Evolutionary conservation across 2,113 vertebrate species (phyloP), one percentile per base, ranked within the genome.

Genomic region (Perccottus glenii): DNA sequence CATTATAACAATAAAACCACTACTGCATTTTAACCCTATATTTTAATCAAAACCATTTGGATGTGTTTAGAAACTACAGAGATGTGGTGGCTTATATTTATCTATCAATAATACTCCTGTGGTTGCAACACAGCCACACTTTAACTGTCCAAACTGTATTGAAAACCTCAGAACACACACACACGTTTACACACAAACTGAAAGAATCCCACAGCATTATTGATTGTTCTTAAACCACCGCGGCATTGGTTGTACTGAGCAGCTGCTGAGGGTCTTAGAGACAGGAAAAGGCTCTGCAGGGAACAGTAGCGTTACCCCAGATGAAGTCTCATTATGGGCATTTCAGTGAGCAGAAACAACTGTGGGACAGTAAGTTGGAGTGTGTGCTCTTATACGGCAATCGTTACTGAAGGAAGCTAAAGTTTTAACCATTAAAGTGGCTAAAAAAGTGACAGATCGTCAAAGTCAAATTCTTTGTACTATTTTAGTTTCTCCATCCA

Each of bases 301-400:
- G 77, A 85, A 65, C 67, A 49, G 77, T 70, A 67, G 66, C 52
- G 77, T 86, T 83, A 85, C 85, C 83, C 86, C 79, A 45, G 82
- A 86, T 70, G 56, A 73, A 85, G 85, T 80, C 89, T 84, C 75
- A 87, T 91, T 80, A 84, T 55, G 67, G 64, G 65, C 15, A 76
- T 77, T 81, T 75, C 70, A 84, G 75, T 82, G 85, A 86, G 85
- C 67, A 83, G 65, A 84, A 80, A 82, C 74, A 75, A 68, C 46
- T 60, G 58, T 57, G 66, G 57, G 16, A 80, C 42, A 64, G 52
- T 76, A 69, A 50, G 35, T 73, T 5, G 12, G 50, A 52, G 61
- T 50, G 69, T 43, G 67, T 59, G 10, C 38, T 46, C 11, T 4
- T 46, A 11, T 10, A 46, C 12, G 1, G 4, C 4, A 36, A 58